These are phyloP conservation scores for Arnoldichthys spilopterus DNA, from an alignment of 2,797 vertebrate genomes.

Conservation along the genomic window DNA sequence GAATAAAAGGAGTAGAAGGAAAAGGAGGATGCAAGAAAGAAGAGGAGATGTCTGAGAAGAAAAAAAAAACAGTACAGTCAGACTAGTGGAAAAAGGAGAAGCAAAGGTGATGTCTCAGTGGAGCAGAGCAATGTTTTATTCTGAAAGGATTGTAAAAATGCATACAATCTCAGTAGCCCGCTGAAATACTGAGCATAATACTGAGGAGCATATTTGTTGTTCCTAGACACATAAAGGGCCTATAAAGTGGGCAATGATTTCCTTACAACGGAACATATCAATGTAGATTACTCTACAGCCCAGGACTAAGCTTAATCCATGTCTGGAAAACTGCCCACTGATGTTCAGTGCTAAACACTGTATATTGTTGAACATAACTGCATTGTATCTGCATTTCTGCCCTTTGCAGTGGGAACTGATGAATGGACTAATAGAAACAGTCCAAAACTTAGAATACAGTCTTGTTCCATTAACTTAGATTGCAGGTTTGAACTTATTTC, in stretches of 20 bases:
- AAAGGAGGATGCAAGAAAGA: constrained; percentile 19
- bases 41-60: not conserved
- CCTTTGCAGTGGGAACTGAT: too few relatives aligned
- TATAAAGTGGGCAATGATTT: not conserved
- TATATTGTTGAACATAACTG: too few relatives aligned
- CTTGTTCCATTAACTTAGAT: too few relatives aligned
- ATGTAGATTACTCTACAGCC: too few relatives aligned
- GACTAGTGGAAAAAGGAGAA: constrained; percentile 18
- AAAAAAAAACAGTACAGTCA: not conserved
- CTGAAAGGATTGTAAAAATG: not conserved
- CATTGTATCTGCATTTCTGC: too few relatives aligned
- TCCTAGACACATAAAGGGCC: not conserved
- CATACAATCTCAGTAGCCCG: not conserved
- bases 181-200: not conserved
- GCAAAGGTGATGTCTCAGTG: not conserved
- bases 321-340: too few relatives aligned
- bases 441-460: too few relatives aligned
- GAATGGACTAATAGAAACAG: too few relatives aligned
- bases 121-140: constrained; percentile 9
- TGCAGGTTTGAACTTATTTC: too few relatives aligned
- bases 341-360: too few relatives aligned
- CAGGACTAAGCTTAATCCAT: too few relatives aligned
- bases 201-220: not conserved
- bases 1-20: constrained; percentile 16
- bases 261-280: too few relatives aligned